Conservation (phyloP, 1,140 invertebrate genomes). For the Oncopeltus fasciatus region DNA sequence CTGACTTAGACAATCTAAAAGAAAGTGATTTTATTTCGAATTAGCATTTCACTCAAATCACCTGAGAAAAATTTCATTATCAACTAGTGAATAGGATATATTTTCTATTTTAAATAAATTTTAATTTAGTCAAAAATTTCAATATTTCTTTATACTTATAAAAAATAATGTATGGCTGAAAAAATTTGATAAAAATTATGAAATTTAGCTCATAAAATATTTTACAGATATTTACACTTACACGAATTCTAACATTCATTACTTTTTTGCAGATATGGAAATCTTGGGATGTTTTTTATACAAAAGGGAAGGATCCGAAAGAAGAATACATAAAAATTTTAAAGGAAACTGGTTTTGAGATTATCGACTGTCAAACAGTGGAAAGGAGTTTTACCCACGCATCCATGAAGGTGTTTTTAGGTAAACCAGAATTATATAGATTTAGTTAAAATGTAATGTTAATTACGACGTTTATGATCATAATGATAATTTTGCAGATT, state of each 20-base stretch:
- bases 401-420: conserved; percentile 5
- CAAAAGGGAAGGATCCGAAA: conserved; percentile 4
- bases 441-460: neutral
- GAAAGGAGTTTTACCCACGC: neutral
- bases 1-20: too few relatives aligned
- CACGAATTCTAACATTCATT: neutral
- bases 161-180: too few relatives aligned
- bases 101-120: neutral
- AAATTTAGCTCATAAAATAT: too few relatives aligned
- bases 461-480: neutral
- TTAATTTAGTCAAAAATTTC: too few relatives aligned
- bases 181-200: too few relatives aligned
- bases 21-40: neutral
- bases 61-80: neutral
- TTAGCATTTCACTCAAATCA: neutral
- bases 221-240: neutral
- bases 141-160: too few relatives aligned
- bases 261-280: conserved; percentile 4
- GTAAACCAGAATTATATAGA: neutral
- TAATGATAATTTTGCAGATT: neutral
- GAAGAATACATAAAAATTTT: conserved; percentile 9
- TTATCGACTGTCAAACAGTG: neutral
- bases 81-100: neutral
- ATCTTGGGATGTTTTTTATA: conserved; percentile 8
- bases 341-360: neutral